Conservation (phyloP, 2,113 vertebrate species). For the Ahaetulla prasina region DNA sequence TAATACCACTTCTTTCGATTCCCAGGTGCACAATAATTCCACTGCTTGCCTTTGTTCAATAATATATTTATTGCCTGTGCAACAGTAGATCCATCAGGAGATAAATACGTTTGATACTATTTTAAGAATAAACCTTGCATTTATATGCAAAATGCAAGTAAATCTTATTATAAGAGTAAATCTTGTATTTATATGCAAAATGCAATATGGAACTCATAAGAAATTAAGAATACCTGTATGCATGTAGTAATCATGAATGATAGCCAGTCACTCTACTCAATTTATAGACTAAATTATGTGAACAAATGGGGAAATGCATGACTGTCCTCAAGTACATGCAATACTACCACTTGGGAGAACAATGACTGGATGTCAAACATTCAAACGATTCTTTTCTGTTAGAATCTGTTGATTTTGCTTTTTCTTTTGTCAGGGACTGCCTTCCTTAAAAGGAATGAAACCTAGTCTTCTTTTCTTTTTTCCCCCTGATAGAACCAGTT, state of each 20-base stretch:
- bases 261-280: background rate
- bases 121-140: background rate
- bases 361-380: slow-evolving; percentile 50
- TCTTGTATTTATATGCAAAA: background rate
- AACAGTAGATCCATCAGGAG: background rate
- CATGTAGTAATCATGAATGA: background rate
- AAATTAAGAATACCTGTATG: background rate
- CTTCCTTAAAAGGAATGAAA: slow-evolving; percentile 66
- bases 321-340: slow-evolving; percentile 18
- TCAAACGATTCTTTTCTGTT: slow-evolving; percentile 48
- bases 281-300: background rate
- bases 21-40: background rate
- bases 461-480: slow-evolving; percentile 29
- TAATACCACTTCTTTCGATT: background rate
- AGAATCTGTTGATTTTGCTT: slow-evolving; percentile 58
- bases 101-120: background rate
- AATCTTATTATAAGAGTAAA: background rate
- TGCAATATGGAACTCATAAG: background rate
- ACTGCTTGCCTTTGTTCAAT: background rate
- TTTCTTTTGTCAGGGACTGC: slow-evolving; percentile 62
- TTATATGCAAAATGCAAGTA: background rate
- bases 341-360: slow-evolving; percentile 33
- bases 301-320: background rate
- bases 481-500: slow-evolving; percentile 63
- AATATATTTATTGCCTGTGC: background rate